Evolutionary conservation across 2,888 invertebrate genomes (phyloP).

Genomic region (Cantharis lateralis): DNA sequence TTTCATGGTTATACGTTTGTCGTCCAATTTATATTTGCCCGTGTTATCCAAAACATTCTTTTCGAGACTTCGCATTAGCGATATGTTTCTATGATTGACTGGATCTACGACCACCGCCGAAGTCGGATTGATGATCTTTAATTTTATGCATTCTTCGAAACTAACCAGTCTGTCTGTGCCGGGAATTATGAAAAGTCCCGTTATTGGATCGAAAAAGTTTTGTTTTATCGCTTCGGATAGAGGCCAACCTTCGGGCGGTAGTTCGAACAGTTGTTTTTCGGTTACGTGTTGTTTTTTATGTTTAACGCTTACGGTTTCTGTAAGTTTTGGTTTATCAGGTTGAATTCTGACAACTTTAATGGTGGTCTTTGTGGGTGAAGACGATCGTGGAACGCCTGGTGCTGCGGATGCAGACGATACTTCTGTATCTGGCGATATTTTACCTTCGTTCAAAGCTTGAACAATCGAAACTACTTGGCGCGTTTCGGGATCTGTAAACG

Average conservation of each 20-base stretch:
- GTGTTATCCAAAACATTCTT: conserved; percentile 77
- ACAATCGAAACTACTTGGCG: conserved; percentile 74
- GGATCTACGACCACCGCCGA: conserved; percentile 85
- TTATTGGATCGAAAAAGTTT: conserved; percentile 79
- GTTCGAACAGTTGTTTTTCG: conserved; percentile 74
- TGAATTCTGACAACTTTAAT: conserved; percentile 33
- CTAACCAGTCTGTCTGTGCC: conserved; percentile 83
- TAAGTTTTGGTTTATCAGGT: conserved; percentile 29
- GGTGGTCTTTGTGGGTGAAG: conserved; percentile 33
- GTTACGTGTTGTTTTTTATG: background rate
- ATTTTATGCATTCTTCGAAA: conserved; percentile 84
- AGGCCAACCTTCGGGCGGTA: conserved; percentile 84
- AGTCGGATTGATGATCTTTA: conserved; percentile 82
- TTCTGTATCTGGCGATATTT: conserved; percentile 65
- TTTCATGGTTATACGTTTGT: conserved; percentile 69
- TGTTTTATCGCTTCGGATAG: conserved; percentile 82
- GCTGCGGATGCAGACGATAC: conserved; percentile 42
- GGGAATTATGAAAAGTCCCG: conserved; percentile 84
- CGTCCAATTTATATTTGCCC: conserved; percentile 71
- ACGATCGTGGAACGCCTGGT: conserved; percentile 33
- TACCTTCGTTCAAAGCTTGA: conserved; percentile 76
- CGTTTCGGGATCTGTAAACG: conserved; percentile 77
- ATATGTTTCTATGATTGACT: conserved; percentile 68
- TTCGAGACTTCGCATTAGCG: conserved; percentile 74
- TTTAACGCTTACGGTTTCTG: conserved; percentile 12